Conservation (phyloP, 2,797 vertebrate species). For the Yasuhikotakia modesta region DNA sequence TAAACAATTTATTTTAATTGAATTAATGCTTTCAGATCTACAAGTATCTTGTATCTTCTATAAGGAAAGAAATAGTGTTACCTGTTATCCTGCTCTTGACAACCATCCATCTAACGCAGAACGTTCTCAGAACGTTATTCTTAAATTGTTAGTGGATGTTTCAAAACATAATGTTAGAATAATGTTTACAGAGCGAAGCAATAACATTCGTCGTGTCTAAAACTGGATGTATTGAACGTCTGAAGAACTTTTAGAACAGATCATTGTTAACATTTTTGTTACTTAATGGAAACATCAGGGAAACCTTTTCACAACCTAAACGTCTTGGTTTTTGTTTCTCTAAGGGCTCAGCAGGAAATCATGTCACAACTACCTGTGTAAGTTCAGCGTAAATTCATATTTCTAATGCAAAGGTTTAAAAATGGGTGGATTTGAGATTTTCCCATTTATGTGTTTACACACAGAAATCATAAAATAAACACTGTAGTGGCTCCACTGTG, state of each 20-base stretch:
- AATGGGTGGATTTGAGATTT: neutral
- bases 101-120: neutral
- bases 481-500: conserved; percentile 4
- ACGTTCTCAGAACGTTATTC: too few species aligned
- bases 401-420: neutral
- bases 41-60: too few species aligned
- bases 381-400: neutral
- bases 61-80: neutral
- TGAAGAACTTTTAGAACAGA: too few species aligned
- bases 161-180: too few species aligned
- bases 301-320: too few species aligned
- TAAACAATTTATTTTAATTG: neutral
- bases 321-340: too few species aligned
- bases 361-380: neutral
- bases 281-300: too few species aligned
- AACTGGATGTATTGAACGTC: too few species aligned
- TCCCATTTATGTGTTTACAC: neutral
- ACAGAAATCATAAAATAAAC: conserved; percentile 26
- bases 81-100: neutral
- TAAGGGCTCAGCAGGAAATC: neutral
- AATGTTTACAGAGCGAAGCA: too few species aligned
- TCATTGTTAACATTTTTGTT: too few species aligned
- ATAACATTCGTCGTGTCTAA: too few species aligned
- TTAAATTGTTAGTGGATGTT: too few species aligned
- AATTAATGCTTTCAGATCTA: neutral